A percentile compares a stretch with the other conserved stretches of the same genome.
These are phyloP conservation scores for Brachionus asplanchnoidis DNA, from an alignment of 1,140 invertebrate species.

Conservation along the genomic window DNA sequence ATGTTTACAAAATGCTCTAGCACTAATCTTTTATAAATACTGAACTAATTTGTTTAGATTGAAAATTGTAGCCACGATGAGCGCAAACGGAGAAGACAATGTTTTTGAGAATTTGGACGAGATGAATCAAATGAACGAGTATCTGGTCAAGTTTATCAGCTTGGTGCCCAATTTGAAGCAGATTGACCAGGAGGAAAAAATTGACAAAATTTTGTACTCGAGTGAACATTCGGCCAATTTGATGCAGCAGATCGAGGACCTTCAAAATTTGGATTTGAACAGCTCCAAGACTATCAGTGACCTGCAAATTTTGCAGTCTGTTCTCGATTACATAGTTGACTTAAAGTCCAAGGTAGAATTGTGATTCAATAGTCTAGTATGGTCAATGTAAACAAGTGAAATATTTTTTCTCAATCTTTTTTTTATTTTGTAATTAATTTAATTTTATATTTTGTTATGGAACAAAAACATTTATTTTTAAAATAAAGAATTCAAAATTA, in stretches of 20 bases:
- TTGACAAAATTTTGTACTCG: conserved; percentile 12
- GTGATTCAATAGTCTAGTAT: neutral
- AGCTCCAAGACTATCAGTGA: conserved; percentile 11
- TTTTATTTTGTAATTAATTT: conserved; percentile 24
- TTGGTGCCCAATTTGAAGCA: conserved; percentile 35
- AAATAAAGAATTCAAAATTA: neutral
- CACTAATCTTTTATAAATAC: neutral
- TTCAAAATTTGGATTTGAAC: neutral
- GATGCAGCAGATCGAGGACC: neutral
- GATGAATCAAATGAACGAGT: neutral
- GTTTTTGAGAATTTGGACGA: neutral
- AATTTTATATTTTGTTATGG: neutral
- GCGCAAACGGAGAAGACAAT: neutral
- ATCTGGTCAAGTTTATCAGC: conserved; percentile 10
- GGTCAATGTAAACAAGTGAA: neutral
- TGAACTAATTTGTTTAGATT: neutral
- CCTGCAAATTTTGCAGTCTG: conserved; percentile 22
- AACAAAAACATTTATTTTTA: neutral
- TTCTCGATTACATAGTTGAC: conserved; percentile 1
- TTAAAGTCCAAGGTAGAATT: neutral
- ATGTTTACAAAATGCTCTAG: neutral
- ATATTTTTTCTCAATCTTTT: neutral
- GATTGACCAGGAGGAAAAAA: conserved; percentile 32
- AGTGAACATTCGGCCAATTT: neutral
- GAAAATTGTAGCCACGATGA: neutral